These are phyloP conservation scores for Sterrhoptilus dennistouni DNA, from an alignment of 2,113 vertebrate species.

Conservation along the genomic window DNA sequence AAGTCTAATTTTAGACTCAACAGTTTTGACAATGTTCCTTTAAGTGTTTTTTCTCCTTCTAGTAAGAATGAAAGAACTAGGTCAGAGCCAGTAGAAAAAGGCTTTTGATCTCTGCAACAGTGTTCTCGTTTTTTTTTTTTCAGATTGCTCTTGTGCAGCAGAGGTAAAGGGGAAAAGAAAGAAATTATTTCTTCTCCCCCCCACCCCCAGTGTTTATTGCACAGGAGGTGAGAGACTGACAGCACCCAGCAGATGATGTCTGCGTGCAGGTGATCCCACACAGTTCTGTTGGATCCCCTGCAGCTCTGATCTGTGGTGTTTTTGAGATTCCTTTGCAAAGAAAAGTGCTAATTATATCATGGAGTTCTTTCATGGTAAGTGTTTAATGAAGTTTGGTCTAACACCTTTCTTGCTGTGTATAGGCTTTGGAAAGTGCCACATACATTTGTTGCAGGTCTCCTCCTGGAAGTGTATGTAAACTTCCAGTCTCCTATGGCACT, in stretches of 20 bases:
- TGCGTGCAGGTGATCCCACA: not conserved
- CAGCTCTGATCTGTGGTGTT: not conserved
- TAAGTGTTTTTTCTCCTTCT: conserved; percentile 43
- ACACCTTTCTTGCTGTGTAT: not conserved
- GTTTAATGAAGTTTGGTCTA: not conserved
- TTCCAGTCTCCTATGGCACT: not conserved
- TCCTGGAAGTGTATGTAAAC: not conserved
- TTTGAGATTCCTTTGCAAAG: not conserved
- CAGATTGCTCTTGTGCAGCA: conserved; percentile 8
- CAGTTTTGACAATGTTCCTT: conserved; percentile 66
- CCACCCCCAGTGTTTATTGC: not conserved
- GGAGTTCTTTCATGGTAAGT: not conserved
- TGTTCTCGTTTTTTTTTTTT: not conserved
- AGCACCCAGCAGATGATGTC: not conserved
- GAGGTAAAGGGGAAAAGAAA: not conserved
- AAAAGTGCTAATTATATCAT: not conserved
- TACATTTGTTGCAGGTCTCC: not conserved
- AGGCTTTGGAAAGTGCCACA: not conserved
- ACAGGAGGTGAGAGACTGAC: not conserved
- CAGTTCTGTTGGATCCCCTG: not conserved
- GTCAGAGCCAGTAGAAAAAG: conserved; percentile 63
- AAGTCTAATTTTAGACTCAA: conserved; percentile 60
- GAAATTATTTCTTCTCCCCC: not conserved
- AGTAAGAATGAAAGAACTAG: conserved; percentile 73
- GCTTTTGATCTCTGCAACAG: conserved; percentile 63